Evolutionary conservation across 2,113 vertebrate species (phyloP).

Genomic region (Heptranchias perlo): DNA sequence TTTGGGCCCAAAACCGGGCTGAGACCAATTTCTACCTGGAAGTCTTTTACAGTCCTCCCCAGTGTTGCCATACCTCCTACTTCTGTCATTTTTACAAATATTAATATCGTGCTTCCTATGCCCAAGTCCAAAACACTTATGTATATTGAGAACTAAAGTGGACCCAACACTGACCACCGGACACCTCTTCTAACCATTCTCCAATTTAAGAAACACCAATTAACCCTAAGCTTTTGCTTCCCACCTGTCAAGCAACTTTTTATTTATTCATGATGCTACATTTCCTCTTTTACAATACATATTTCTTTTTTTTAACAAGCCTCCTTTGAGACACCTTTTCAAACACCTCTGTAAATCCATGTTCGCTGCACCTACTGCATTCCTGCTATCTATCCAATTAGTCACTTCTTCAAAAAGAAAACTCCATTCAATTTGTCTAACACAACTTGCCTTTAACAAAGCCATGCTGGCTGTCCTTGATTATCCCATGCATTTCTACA

Average conservation of each 20-base stretch:
- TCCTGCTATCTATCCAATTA: neutral
- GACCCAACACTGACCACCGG: neutral
- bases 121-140: neutral
- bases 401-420: neutral
- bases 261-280: neutral
- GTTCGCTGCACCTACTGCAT: neutral
- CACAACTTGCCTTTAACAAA: neutral
- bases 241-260: neutral
- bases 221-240: neutral
- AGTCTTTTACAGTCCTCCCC: neutral
- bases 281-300: neutral
- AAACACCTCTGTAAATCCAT: neutral
- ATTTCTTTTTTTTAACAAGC: neutral
- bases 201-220: neutral
- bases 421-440: neutral
- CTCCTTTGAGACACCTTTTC: neutral
- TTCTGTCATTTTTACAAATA: neutral
- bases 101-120: neutral
- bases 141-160: neutral
- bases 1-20: neutral
- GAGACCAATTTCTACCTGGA: neutral
- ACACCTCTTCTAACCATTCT: neutral
- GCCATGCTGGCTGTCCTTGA: neutral
- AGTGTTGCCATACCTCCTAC: neutral
- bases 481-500: neutral